Evolutionary conservation across 2,113 vertebrate species (phyloP), one percentile per base, ranked within the genome.

Genomic region (Trogon melanurus): DNA sequence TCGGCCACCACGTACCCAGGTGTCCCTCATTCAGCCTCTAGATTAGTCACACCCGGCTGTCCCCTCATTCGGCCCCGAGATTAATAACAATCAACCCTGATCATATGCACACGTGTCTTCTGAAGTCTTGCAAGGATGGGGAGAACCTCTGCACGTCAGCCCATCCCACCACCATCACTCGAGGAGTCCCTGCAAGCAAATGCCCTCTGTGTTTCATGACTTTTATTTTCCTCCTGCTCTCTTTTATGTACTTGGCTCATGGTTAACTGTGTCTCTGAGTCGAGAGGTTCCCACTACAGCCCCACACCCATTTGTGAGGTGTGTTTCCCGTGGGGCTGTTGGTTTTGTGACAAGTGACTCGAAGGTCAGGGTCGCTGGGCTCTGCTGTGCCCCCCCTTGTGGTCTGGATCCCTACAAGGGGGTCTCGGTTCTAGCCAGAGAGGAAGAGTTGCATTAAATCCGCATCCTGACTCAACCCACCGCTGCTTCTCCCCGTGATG

Each of bases 401-500:
- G 0, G 47, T 41, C 57, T 56, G 79, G 38, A 53, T 85, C 50
- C 66, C 38, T 25, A 3, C 32, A 18, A 22, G 57, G 58, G 64
- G 50, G 71, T 56, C 82, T 67, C 30, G 32, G 48, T 58, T 85
- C 87, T 60, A 75, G 71, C 44, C 2, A 6, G 62, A 82, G 38
- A 72, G 45, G 53, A 72, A 38, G 61, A 91, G 11, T 30, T 93
- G 89, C 82, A 92, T 85, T 85, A 93, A 96, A 92, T 83, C 62
- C 79, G 85, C 82, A 54, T 64, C 70, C 87, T 91, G 87, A 84
- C 56, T 92, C 89, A 95, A 80, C 30, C 29, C 65, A 12, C 27
- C 51, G 47, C 80, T 70, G 62, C 71, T 90, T 54, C 29, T 67
- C 85, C 91, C 93, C 10, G 2, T 89, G 88, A 74, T 64, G 82